Evolutionary conservation across 2,888 invertebrate species (phyloP).

Genomic region (Napeogenes inachia): DNA sequence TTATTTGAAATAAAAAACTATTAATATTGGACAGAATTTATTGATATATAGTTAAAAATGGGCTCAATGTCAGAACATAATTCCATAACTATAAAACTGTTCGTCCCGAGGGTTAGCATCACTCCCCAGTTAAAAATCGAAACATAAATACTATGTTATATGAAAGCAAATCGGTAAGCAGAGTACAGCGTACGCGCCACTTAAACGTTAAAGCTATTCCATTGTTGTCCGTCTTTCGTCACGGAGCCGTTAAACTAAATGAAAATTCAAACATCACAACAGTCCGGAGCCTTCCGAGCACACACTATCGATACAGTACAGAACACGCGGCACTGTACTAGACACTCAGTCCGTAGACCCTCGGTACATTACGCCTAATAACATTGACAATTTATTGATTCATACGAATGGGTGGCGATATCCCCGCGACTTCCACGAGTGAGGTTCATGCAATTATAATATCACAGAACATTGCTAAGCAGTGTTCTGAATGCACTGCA

Average conservation of each 20-base stretch:
- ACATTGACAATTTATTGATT: neutral
- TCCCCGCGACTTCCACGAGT: constrained; percentile 12
- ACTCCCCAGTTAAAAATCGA: constrained; percentile 58
- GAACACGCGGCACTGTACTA: neutral
- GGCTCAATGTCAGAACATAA: constrained; percentile 49
- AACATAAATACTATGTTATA: constrained; percentile 76
- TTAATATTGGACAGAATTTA: constrained; percentile 71
- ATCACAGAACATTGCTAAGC: neutral
- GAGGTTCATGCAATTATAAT: too few species aligned
- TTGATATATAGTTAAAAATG: constrained; percentile 70
- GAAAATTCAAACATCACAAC: constrained; percentile 61
- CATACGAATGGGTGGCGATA: too few species aligned
- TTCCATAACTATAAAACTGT: constrained; percentile 30
- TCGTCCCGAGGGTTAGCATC: constrained; percentile 14
- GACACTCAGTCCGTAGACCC: too few species aligned
- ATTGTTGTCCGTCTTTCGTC: constrained; percentile 45
- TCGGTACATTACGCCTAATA: too few species aligned
- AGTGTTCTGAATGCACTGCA: neutral
- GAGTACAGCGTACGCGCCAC: constrained; percentile 49
- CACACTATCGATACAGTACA: neutral
- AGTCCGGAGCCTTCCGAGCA: constrained; percentile 28
- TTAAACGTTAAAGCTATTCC: constrained; percentile 52
- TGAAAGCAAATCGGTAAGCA: constrained; percentile 60
- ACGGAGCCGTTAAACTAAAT: constrained; percentile 45
- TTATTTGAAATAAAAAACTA: constrained; percentile 45